Evolutionary conservation across 2,797 vertebrate genomes (phyloP), one percentile per base, ranked within the genome.

Genomic region (Danio tinwini): DNA sequence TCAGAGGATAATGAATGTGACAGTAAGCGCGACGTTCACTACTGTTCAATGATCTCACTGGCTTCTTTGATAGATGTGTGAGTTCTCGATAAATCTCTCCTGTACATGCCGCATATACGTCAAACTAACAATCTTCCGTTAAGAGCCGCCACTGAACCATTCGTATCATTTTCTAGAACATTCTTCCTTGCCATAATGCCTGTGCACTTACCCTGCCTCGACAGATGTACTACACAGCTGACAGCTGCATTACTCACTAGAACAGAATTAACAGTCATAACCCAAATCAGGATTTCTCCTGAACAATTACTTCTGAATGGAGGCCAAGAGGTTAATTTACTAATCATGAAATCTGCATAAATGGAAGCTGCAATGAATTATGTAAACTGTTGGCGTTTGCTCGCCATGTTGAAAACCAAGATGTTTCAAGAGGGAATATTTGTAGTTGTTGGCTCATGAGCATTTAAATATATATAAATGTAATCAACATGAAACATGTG

Each of bases 171-270:
- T 72, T 63, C 69, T 17, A 47, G 49, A 82, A 78, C 56, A 76
- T 59, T 72, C 53, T 72, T 79, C 72, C 64, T 19, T 64, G 56
- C 71, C 50, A n/a, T 42, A 10, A 76, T 45, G 55, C 63, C 14
- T 45, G 47, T 6, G 1, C 80, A 73, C 58, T 85, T 49, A 74
- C 74, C 56, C 19, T 42, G 56, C 64, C 55, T 45, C 50, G 21
- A 80, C 91, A 93, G 91, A 93, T 93, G 92, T 90, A 87, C 75
- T 7, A 44, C 39, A 62, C 91, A 93, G 92, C 92, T 93, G 93
- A 88, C 92, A 94, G 93, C 92, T 94, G 92, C 77, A 74, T 76
- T 72, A 59, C 53, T 77, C 84, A 82, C 83, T 84, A 58, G 84
- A 88, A 88, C 74, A 76, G 79, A 87, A 87, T 59, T 63, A 88